Percentiles rank a stretch among this genome's conserved stretches.
phyloP scores from a whole-genome alignment of 2,888 invertebrate genomes.

The Bursaphelenchus okinawaensis region DNA sequence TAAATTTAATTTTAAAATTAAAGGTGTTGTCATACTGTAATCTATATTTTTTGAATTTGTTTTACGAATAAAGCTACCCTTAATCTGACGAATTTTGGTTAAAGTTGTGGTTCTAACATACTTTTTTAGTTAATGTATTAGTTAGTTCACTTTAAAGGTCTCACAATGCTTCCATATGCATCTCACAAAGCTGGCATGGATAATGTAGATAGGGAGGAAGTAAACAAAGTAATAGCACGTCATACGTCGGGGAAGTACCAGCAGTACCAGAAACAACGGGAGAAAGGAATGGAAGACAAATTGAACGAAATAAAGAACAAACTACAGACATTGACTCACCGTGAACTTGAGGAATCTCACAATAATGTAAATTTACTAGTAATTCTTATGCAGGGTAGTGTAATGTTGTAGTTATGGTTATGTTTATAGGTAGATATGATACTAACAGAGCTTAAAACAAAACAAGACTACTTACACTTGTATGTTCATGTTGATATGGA shows the following conservation, averaged over 20 bases:
- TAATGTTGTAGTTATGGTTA: not conserved
- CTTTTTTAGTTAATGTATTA: no score
- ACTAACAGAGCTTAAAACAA: slow-evolving; percentile 58
- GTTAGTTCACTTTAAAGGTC: no score
- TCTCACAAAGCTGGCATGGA: slow-evolving; percentile 61
- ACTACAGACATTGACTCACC: slow-evolving; percentile 19
- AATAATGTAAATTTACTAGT: slow-evolving; percentile 21
- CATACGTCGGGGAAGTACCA: slow-evolving; percentile 64
- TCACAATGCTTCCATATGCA: not conserved
- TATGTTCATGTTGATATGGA: slow-evolving; percentile 67
- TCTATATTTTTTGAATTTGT: no score
- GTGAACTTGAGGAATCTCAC: slow-evolving; percentile 25
- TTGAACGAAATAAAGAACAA: slow-evolving; percentile 42
- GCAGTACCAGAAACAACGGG: slow-evolving; percentile 62
- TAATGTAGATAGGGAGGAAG: slow-evolving; percentile 58
- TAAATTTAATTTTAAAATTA: no score
- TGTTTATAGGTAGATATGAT: slow-evolving; percentile 60
- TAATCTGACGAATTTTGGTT: no score
- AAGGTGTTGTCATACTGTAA: no score
- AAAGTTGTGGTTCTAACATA: no score
- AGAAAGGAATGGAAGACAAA: slow-evolving; percentile 61
- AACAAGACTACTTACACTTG: slow-evolving; percentile 59
- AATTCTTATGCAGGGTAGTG: not conserved
- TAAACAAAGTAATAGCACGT: slow-evolving; percentile 59
- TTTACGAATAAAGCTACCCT: no score